Evolutionary conservation across 1,140 invertebrate species (phyloP), one percentile per base, ranked within the genome.

Genomic region (Bombus haemorrhoidalis): DNA sequence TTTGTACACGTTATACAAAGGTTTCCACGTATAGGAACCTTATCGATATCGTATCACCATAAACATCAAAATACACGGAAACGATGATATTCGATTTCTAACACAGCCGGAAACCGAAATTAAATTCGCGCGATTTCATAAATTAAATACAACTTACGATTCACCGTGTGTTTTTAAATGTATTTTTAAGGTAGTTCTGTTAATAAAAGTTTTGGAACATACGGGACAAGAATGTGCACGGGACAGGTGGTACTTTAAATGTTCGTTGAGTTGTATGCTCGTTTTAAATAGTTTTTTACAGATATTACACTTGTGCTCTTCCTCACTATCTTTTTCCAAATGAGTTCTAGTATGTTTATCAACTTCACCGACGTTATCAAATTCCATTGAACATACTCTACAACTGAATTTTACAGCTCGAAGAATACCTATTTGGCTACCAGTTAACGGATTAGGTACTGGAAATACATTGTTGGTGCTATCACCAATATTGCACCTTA

Each of bases 181-280:
- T 85, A 89, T 91, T 73, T 91, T 89, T 5, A 94, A 77, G 22
- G 92, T 89, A 10, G 89, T 83, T 88, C 85, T 90, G 81, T 93
- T 94, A 25, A 94, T 92, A 41, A 94, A 94, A 13, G 86, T 86
- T 86, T 94, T 94, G 2, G 87, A 87, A 66, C 93, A 94, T 59
- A 92, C 77, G 1, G 91, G 88, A 78, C 93, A 94, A 6, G 88
- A 75, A 68, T 92, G 85, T 28, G 89, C 91, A 6, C 87, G 87
- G 2, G 90, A 74, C 18, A 93, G 75, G 41, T 94, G 93, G 32
- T 85, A 85, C 15, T 90, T 88, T n/a, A 94, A 73, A 78, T 94
- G 93, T 41, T 91, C 88, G 18, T 83, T 90, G 18, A 93, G 85
- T 12, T 53, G 28, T 12, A 41, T 74, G 41, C 53, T 89, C 1